Evolutionary conservation across 1,140 invertebrate genomes (phyloP).

Genomic region (Ephestia elutella): DNA sequence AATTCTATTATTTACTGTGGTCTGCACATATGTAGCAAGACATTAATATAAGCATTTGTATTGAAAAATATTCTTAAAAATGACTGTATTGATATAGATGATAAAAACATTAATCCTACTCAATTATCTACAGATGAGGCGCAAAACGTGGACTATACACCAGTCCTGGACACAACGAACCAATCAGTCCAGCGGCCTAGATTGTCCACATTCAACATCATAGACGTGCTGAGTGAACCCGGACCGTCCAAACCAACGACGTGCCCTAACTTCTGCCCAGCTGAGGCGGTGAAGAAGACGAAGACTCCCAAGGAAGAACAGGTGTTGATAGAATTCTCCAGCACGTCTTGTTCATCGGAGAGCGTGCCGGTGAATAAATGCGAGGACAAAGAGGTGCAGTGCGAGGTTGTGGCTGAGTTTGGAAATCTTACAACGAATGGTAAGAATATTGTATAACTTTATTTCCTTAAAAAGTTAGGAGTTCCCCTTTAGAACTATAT

Average conservation of each 20-base stretch:
- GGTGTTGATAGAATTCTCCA: slow-evolving; percentile 49
- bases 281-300: slow-evolving; percentile 26
- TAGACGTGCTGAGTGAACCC: slow-evolving; percentile 52
- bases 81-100: no score
- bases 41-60: no score
- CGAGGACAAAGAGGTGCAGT: slow-evolving; percentile 36
- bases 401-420: slow-evolving; percentile 23
- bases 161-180: slow-evolving; percentile 38
- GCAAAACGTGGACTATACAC: slow-evolving; percentile 28
- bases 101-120: no score
- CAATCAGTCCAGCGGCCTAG: slow-evolving; percentile 9
- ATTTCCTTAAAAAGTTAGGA: no score
- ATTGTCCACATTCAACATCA: slow-evolving; percentile 30
- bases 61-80: no score
- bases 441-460: slow-evolving; percentile 13
- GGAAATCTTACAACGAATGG: slow-evolving; percentile 28
- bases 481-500: no score
- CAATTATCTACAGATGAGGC: slow-evolving; percentile 25
- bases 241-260: slow-evolving; percentile 44
- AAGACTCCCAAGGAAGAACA: slow-evolving; percentile 40
- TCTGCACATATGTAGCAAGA: no score
- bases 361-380: slow-evolving; percentile 33
- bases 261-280: slow-evolving; percentile 28
- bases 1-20: no score
- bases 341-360: slow-evolving; percentile 44